These are phyloP conservation scores for Vulpes lagopus DNA, from an alignment of 2,113 vertebrate genomes.

Conservation along the genomic window DNA sequence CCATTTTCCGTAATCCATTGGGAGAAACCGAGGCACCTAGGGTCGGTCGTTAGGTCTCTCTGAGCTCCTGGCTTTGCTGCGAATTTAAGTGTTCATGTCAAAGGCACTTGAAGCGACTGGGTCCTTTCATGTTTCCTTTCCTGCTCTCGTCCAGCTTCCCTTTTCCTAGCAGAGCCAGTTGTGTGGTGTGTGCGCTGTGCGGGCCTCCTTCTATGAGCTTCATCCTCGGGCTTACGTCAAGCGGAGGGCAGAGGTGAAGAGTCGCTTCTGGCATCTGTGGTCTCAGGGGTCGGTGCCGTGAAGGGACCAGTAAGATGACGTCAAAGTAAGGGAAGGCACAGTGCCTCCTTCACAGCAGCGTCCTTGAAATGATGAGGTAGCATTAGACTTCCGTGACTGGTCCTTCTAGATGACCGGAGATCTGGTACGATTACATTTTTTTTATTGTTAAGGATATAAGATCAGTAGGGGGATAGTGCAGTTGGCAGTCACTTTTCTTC, in stretches of 20 bases:
- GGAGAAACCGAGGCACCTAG: not conserved
- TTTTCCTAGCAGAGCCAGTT: not conserved
- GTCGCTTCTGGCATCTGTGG: not conserved
- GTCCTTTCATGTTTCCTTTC: not conserved
- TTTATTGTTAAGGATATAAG: no score
- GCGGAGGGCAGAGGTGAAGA: not conserved
- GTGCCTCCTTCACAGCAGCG: not conserved
- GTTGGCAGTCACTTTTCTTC: not conserved
- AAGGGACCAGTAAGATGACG: not conserved
- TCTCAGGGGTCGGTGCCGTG: not conserved
- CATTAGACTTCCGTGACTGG: not conserved
- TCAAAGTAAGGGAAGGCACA: not conserved
- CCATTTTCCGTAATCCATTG: not conserved
- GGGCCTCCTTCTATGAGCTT: no score
- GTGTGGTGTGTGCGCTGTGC: no score
- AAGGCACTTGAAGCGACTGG: not conserved
- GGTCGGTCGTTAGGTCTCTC: not conserved
- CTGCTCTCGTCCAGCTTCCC: not conserved
- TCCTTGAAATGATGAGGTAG: not conserved
- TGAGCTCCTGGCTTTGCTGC: not conserved
- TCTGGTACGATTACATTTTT: not conserved
- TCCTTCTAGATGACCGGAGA: not conserved
- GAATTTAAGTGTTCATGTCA: not conserved
- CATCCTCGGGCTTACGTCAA: not conserved
- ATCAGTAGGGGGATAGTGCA: not conserved